Evolutionary conservation across 2,888 invertebrate species (phyloP).

Genomic region (Coleophora deauratella): DNA sequence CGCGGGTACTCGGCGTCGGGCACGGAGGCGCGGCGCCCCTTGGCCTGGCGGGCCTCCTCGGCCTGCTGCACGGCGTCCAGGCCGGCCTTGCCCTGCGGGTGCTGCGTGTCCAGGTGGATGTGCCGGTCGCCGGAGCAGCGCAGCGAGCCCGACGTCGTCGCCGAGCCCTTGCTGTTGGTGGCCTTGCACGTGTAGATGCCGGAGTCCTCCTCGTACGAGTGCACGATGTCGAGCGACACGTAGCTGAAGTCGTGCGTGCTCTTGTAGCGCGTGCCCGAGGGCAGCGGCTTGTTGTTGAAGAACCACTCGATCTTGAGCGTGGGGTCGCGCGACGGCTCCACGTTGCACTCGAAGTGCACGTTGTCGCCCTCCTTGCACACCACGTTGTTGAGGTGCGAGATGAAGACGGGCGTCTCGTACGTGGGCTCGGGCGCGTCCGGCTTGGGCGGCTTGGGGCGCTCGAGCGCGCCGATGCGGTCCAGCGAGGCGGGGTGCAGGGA

Average conservation of each 20-base stretch:
- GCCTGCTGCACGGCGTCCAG: slow-evolving; percentile 92
- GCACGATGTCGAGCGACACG: slow-evolving; percentile 90
- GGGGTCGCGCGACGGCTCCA: slow-evolving; percentile 93
- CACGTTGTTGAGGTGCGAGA: slow-evolving; percentile 92
- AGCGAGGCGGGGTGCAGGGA: slow-evolving; percentile 92
- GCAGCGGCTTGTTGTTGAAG: slow-evolving; percentile 92
- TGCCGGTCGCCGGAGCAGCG: slow-evolving; percentile 86
- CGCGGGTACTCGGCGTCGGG: slow-evolving; percentile 87
- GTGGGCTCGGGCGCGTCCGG: slow-evolving; percentile 82
- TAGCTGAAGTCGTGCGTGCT: slow-evolving; percentile 97
- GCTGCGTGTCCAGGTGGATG: slow-evolving; percentile 92
- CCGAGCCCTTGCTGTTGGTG: slow-evolving; percentile 89
- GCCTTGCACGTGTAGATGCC: slow-evolving; percentile 94
- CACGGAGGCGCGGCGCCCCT: slow-evolving; percentile 78
- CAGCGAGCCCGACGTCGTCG: slow-evolving; percentile 91
- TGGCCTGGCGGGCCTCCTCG: slow-evolving; percentile 86
- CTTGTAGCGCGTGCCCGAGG: slow-evolving; percentile 91
- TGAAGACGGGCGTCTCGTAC: slow-evolving; percentile 91
- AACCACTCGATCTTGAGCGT: slow-evolving; percentile 96
- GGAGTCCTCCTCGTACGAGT: slow-evolving; percentile 92
- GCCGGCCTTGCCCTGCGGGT: slow-evolving; percentile 94
- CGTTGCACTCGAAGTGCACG: slow-evolving; percentile 92
- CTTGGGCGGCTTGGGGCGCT: slow-evolving; percentile 81
- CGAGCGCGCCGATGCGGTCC: slow-evolving; percentile 88
- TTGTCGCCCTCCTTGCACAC: slow-evolving; percentile 91